These are phyloP conservation scores for Ailuropoda melanoleuca DNA, from an alignment of 2,113 vertebrate genomes.

Conservation along the genomic window DNA sequence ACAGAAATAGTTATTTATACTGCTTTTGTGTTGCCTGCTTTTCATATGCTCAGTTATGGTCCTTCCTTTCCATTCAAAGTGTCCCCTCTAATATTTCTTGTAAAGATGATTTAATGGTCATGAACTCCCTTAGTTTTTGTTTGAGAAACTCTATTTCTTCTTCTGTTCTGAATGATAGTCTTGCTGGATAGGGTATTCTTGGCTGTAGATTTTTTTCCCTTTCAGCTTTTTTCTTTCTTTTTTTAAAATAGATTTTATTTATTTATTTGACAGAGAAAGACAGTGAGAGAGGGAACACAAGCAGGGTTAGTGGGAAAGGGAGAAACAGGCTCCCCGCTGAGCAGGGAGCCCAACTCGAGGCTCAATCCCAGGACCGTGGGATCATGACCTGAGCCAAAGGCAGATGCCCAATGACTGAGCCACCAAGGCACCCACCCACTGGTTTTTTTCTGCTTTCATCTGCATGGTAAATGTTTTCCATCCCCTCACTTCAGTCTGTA, in stretches of 20 bases:
- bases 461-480: not conserved
- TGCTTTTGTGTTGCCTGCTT: not conserved
- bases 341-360: too few species aligned
- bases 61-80: not conserved
- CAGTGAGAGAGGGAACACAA: too few species aligned
- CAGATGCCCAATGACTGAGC: too few species aligned
- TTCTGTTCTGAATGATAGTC: not conserved
- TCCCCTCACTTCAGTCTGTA: not conserved
- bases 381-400: too few species aligned
- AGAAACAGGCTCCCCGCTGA: too few species aligned
- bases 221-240: not conserved
- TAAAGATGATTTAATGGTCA: not conserved
- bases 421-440: too few species aligned
- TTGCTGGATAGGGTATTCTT: not conserved
- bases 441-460: not conserved
- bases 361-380: too few species aligned
- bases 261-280: too few species aligned
- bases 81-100: not conserved
- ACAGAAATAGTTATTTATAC: not conserved
- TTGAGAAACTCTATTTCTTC: not conserved
- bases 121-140: not conserved
- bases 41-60: not conserved
- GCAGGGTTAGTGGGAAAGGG: too few species aligned
- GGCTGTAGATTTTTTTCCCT: not conserved
- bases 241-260: too few species aligned